Evolutionary conservation across 2,888 invertebrate species (phyloP).

Genomic region (Pachymerium ferrugineum): DNA sequence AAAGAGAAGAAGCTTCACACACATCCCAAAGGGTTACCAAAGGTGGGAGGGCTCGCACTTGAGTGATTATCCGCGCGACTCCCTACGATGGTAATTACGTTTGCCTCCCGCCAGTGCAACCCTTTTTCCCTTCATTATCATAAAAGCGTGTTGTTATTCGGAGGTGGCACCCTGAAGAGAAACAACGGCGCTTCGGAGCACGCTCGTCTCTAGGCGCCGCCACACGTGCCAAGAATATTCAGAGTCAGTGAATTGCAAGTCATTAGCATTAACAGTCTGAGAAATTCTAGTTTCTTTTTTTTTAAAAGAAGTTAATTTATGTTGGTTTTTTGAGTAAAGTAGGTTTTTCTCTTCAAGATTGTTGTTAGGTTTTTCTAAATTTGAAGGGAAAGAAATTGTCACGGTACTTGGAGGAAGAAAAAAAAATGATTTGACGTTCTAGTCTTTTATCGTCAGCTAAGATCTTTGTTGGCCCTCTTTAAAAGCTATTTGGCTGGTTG

Average conservation of each 20-base stretch:
- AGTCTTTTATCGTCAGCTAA: slow-evolving; percentile 11
- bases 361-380: too few species aligned
- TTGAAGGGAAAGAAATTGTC: too few species aligned
- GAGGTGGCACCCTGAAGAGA: slow-evolving; percentile 22
- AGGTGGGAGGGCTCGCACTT: not conserved
- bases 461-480: not conserved
- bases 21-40: not conserved
- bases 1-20: not conserved
- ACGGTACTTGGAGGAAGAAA: too few species aligned
- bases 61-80: too few species aligned
- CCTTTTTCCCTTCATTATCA: slow-evolving; percentile 9
- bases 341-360: too few species aligned
- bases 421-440: not conserved
- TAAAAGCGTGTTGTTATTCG: slow-evolving; percentile 15
- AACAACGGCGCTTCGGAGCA: not conserved
- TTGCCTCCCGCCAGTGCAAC: not conserved
- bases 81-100: not conserved
- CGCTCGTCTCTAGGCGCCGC: slow-evolving; percentile 8
- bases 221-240: slow-evolving; percentile 11
- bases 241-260: slow-evolving; percentile 1
- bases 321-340: too few species aligned
- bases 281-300: too few species aligned
- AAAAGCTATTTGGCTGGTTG: not conserved
- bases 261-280: slow-evolving; percentile 19
- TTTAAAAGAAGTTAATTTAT: too few species aligned